Conservation (phyloP, 1,140 invertebrate species). For the Mamestra configurata region DNA sequence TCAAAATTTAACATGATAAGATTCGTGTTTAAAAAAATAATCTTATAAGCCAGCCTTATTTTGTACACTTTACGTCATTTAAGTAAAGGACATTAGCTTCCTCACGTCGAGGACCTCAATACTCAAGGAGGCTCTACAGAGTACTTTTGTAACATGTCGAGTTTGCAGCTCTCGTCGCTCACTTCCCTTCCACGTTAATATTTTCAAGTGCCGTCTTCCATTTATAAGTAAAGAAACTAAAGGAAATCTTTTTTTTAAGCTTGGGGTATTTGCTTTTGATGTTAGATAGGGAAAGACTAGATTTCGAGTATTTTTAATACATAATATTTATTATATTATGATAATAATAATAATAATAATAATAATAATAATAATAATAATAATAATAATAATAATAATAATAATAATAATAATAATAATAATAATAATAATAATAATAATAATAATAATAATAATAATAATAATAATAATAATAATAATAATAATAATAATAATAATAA, state of each 20-base stretch:
- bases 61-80: background rate
- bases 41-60: no score
- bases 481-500: no score
- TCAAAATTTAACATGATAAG: no score
- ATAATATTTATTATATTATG: no score
- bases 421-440: no score
- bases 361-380: no score
- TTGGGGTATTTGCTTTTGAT: background rate
- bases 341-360: no score
- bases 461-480: no score
- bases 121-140: background rate
- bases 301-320: no score
- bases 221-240: background rate
- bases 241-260: background rate
- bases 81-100: slow-evolving; percentile 5
- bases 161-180: background rate
- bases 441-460: no score
- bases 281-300: background rate
- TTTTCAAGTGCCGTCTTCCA: background rate
- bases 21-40: background rate
- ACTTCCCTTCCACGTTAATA: background rate
- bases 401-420: no score
- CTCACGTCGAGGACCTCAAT: background rate
- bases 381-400: no score
- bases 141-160: slow-evolving; percentile 8